phyloP scores from a whole-genome alignment of 2,797 vertebrate species.

The Staurois parvus region DNA sequence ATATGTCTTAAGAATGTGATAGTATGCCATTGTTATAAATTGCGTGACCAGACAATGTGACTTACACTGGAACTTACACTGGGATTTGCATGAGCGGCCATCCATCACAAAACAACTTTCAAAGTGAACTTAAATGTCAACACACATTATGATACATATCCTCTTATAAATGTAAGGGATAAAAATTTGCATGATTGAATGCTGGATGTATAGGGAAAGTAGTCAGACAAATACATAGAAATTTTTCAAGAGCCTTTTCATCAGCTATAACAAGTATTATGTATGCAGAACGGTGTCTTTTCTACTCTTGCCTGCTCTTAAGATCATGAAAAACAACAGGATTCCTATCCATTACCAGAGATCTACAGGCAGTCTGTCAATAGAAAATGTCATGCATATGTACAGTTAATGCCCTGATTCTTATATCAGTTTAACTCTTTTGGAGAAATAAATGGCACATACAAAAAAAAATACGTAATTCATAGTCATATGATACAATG shows the following conservation, averaged over 20 bases:
- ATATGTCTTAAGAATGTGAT: not conserved
- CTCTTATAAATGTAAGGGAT: not conserved
- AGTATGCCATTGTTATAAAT: not conserved
- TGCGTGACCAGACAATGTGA: not conserved
- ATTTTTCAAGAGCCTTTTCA: not conserved
- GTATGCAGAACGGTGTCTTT: constrained; percentile 3
- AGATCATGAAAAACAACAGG: constrained; percentile 12
- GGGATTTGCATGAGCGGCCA: not conserved
- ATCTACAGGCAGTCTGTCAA: not conserved
- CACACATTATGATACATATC: not conserved
- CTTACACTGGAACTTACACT: no score
- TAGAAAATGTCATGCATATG: constrained; percentile 16
- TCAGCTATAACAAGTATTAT: constrained; percentile 8
- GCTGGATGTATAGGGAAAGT: not conserved
- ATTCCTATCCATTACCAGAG: not conserved
- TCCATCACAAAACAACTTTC: not conserved
- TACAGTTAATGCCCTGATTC: not conserved
- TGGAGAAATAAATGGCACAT: not conserved
- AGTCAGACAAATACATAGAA: not conserved
- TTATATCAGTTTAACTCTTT: not conserved
- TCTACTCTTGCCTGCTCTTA: constrained; percentile 11
- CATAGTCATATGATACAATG: not conserved
- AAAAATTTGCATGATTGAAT: not conserved
- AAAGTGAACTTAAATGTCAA: constrained; percentile 5
- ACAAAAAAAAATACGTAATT: not conserved